Base-by-base conservation (phyloP, 2,797 vertebrate genomes). In the Phataginus tetradactyla region DNA sequence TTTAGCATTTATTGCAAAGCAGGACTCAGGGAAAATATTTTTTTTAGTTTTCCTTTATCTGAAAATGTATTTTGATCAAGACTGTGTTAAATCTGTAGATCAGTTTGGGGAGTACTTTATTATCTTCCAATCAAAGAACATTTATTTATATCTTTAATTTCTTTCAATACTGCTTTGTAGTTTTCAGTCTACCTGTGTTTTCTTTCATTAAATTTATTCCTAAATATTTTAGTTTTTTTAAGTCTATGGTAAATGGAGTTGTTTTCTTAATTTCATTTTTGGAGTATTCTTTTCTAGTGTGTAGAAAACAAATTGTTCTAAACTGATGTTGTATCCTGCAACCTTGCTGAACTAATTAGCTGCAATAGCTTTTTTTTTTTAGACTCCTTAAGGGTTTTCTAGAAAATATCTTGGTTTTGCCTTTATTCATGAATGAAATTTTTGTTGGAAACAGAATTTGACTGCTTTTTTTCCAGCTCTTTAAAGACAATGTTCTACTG, bases 341-440 rank as follows among this genome's bases (percentile, higher is more conserved):
- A 69, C 4, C 53, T 75, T 57, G 10, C 34, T 53, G 3, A 10
- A 63, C 29, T 92, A 20, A 64, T 49, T 71, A 69, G 23, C 6
- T 80, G 5, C 55, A 79, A 14, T 55, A 72, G 37, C 17, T 69
- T 75, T 66, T 45, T 79, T 77, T 29, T 72, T 51, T 68, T 51
- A 68, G 39, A 53, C 69, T 55, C 37, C 14, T 69, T 77, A 78
- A 45, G 61, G 25, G 21, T n/a, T 71, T 61, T 71, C 23, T 42
- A 34, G 77, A 92, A 78, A 69, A 84, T 25, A 20, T 59, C 20
- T 80, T 91, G 83, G n/a, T 95, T 81, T 92, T 68, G n/a, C 59
- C 29, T 95, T 78, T 80, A 63, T 84, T 78, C 66, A 5, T 63
- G 32, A 95, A 49, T 81, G 39, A 66, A 53, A 57, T 55, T 18